Evolutionary conservation across 2,888 invertebrate species (phyloP), one percentile per base, ranked within the genome.

Genomic region (Allacma fusca): DNA sequence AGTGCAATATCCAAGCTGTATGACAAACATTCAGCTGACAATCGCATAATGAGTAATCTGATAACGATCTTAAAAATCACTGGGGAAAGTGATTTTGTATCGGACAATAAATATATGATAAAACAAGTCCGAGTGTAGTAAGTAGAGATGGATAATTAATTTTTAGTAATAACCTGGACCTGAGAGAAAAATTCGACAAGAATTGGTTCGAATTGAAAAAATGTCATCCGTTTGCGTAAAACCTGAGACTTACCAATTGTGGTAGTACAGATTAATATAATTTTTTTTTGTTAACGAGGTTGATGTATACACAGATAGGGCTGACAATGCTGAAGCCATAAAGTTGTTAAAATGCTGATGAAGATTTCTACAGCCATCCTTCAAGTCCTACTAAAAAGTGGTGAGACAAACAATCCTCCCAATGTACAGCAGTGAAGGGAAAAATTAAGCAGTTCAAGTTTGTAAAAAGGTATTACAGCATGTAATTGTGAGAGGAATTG

Each of bases 201-300:
- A 34, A 34, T 34, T 34, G 5, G 4, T 4, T 34, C 5, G 9
- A 34, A 7, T 34, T 34, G 9, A 34, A 9, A 7, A 34, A 34
- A 34, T 7, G 34, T 9, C 9, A 4, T 34, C 9, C 34, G 9
- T 9, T 9, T 34, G 34, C 9, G 50, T 13, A 40, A 40, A 13
- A 40, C 5, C 5, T 40, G 40, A 50, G 5, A 16, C 50, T 50
- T 16, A 50, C 1, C 19, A 13, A 50, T 50, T 50, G 50, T 50
- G 34, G n/a, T 1, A 50, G 16, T 50, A 50, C 16, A 16, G 4
- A 50, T 2, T 50, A 19, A 13, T 50, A 16, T n/a, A 13, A 50
- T 71, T 71, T 71, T 71, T 26, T 28, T 19, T 23, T 19, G 21
- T 71, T 71, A 71, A 71, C 71, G 59, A 71, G 71, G 50, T 1